Evolutionary conservation across 2,888 invertebrate genomes (phyloP), one percentile per base, ranked within the genome.

Genomic region (Drosophila niveifrons): DNA sequence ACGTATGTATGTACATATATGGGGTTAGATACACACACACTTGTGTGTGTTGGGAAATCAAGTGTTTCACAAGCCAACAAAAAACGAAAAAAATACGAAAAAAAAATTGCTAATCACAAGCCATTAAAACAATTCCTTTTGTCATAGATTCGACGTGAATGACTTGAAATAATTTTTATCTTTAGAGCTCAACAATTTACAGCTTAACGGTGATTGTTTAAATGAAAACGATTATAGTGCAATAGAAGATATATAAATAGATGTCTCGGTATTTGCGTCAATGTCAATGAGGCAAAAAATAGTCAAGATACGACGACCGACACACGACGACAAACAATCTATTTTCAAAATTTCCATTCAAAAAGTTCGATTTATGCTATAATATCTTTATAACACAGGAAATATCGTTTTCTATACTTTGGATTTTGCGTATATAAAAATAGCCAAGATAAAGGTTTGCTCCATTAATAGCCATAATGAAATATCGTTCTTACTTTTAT

Each of bases 151-250:
- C 48, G 74, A 62, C 48, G 48, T 13, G 65, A 76, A 76, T 78
- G 76, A 76, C 79, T 76, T 74, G 75, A 46, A 58, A 74, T 53
- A 68, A 82, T 88, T 82, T 88, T 82, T 88, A 85, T 88, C 86
- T 88, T 75, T 57, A 51, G 66, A 61, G 53, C 66, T 44, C 63
- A 57, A 62, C 63, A 69, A 87, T 82, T 82, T 82, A 82, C 70
- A 75, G 68, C 66, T 67, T 64, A 53, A 75, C 79, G 82, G 72
- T 82, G 82, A 82, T 87, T 82, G 84, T 82, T 87, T 87, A 78
- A 82, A 84, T 84, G 67, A 71, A 66, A 78, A 76, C 88, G 82
- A 79, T 85, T 82, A 84, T 63, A 65, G 51, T 65, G 68, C 84
- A 65, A 78, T 87, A 66, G 59, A 80, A 68, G 57, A 57, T 59